phyloP scores from a whole-genome alignment of 2,113 vertebrate genomes.

The Pipa parva region DNA sequence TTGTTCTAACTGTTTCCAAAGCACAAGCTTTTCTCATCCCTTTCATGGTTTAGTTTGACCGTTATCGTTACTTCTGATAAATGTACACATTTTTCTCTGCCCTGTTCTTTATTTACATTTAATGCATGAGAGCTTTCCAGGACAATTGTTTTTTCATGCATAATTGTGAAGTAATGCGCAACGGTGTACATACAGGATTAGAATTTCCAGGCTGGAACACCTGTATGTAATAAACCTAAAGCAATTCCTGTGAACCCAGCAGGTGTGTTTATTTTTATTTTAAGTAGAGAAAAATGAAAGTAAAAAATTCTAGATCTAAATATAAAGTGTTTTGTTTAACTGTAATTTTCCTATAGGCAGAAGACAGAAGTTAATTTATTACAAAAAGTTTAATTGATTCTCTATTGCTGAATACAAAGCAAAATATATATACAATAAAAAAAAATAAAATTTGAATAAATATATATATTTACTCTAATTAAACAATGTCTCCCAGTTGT shows the following conservation, averaged over 20 bases:
- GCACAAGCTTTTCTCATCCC: slow-evolving; percentile 37
- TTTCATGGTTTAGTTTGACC: slow-evolving; percentile 48
- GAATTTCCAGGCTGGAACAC: background rate
- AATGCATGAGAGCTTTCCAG: background rate
- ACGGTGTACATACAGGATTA: background rate
- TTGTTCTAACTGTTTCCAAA: slow-evolving; percentile 46
- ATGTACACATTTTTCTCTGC: slow-evolving; percentile 33
- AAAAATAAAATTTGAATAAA: no score
- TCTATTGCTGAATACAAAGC: no score
- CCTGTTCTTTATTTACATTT: background rate
- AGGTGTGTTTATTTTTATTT: background rate
- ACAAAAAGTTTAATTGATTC: no score
- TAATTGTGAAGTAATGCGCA: background rate
- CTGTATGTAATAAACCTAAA: background rate
- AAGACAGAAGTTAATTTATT: no score
- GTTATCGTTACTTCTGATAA: slow-evolving; percentile 43
- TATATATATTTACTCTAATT: no score
- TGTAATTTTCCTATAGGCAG: no score
- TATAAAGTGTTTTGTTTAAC: no score
- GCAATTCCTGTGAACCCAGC: background rate
- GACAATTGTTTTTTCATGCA: background rate
- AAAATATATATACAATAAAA: no score
- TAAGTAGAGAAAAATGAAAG: no score
- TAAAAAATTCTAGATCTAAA: no score
- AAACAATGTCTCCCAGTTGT: no score